Evolutionary conservation across 2,888 invertebrate genomes (phyloP).

Genomic region (Timema cristinae): DNA sequence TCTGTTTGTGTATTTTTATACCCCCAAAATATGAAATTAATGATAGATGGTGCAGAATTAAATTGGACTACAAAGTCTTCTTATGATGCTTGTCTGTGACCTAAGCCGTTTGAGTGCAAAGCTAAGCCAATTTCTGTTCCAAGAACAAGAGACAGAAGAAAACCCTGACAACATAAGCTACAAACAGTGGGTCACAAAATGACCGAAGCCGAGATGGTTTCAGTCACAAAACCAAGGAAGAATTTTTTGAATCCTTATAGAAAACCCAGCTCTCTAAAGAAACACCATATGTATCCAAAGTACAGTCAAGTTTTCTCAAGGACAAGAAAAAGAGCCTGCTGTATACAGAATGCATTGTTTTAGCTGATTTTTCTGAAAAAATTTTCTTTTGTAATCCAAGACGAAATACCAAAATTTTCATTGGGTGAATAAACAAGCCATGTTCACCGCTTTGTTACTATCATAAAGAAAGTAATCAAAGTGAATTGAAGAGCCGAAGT

Average conservation of each 20-base stretch:
- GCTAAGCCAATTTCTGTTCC: neutral
- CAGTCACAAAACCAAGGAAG: neutral
- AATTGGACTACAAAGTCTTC: neutral
- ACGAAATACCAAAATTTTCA: conserved; percentile 1
- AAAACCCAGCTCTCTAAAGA: neutral
- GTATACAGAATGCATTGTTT: conserved; percentile 6
- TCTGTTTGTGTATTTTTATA: neutral
- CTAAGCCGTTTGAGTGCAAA: neutral
- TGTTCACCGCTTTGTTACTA: neutral
- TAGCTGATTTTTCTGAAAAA: conserved; percentile 5
- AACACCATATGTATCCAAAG: neutral
- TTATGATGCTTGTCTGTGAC: neutral
- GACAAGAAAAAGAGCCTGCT: too few species aligned
- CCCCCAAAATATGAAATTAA: neutral
- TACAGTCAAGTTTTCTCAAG: neutral
- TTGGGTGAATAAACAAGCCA: conserved; percentile 5
- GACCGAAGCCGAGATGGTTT: neutral
- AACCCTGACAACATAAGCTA: conserved; percentile 1
- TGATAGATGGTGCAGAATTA: conserved; percentile 10
- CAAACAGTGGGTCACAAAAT: conserved; percentile 2
- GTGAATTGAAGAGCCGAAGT: conserved; percentile 1
- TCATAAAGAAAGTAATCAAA: conserved; percentile 1
- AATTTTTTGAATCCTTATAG: conserved; percentile 1
- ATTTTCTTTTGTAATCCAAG: neutral
- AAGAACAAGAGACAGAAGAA: neutral